Evolutionary conservation across 2,888 invertebrate species (phyloP), one percentile per base, ranked within the genome.

Genomic region (Malthinus seriepunctatus): DNA sequence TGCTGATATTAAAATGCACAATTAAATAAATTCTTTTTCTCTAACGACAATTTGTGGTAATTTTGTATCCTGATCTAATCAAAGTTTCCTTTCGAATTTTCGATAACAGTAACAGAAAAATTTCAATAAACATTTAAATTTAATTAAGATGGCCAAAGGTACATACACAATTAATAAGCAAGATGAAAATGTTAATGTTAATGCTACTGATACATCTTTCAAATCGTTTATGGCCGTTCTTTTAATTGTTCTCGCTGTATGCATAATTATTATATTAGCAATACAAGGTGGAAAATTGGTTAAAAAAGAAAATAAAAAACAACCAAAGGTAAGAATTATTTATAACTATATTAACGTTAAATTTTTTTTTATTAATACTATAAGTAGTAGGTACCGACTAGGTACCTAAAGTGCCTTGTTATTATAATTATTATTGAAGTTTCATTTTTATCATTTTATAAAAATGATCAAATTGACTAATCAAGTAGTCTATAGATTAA

Each of bases 221-320:
- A 61, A 56, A 60, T 66, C 67, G 14, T 66, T 64, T 52, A 14
- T 68, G 2, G 68, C 67, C 60, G 62, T 64, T 2, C 39, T 69
- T 39, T 39, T 69, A 10, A 45, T 68, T 10, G 63, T 69, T 61
- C 32, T 67, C n/a, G 61, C 59, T 7, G 57, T 69, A 51, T 69
- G 69, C 50, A 32, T 63, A 10, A 52, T 67, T 12, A 60, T 65
- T 53, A 14, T 62, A 35, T 33, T 68, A 7, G 52, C 52, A 15
- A 32, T n/a, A n/a, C n/a, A n/a, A n/a, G n/a, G 55, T 11, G 39
- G 54, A 12, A 51, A 32, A 31, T 59, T 57, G 63, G 31, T 32
- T 3, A 57, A 54, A 23, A 48, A 10, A 3, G 39, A 1, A 11
- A 8, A 10, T 7, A 50, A 38, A 50, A 35, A 39, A 3, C 23